Percentiles rank a stretch among this genome's conserved stretches.
Conservation (phyloP, 2,797 vertebrate genomes). For the Anomalospiza imberbis region DNA sequence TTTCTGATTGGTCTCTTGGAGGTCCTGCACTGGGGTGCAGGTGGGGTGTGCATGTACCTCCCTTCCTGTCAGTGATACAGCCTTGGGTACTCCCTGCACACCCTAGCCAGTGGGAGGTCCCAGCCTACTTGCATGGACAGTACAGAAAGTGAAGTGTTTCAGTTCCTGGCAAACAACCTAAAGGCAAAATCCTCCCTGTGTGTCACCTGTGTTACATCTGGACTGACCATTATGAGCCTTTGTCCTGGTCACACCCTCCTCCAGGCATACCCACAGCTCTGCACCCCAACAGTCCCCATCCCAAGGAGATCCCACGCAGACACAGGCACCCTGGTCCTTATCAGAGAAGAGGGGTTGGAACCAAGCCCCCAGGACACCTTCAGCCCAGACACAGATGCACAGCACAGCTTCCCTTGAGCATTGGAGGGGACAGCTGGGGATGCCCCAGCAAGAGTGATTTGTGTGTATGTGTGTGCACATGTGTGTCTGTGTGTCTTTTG, state of each 20-base stretch:
- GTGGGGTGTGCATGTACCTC: accelerated
- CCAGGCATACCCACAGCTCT: not conserved
- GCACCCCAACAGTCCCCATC: not conserved
- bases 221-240: no score
- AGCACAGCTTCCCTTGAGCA: not conserved
- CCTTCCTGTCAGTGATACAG: not conserved
- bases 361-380: accelerated
- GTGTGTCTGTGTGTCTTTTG: not conserved
- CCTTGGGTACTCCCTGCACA: not conserved
- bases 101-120: not conserved
- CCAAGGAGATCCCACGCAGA: accelerated
- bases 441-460: not conserved
- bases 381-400: no score
- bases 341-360: not conserved
- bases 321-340: not conserved
- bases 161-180: not conserved
- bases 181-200: not conserved
- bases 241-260: not conserved
- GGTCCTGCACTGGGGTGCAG: not conserved
- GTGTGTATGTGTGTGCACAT: accelerated
- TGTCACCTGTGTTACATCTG: not conserved
- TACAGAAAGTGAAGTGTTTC: not conserved
- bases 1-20: not conserved
- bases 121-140: accelerated
- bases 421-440: not conserved